Conservation (phyloP, 2,797 vertebrate genomes). For the Sebastiscus tertius region DNA sequence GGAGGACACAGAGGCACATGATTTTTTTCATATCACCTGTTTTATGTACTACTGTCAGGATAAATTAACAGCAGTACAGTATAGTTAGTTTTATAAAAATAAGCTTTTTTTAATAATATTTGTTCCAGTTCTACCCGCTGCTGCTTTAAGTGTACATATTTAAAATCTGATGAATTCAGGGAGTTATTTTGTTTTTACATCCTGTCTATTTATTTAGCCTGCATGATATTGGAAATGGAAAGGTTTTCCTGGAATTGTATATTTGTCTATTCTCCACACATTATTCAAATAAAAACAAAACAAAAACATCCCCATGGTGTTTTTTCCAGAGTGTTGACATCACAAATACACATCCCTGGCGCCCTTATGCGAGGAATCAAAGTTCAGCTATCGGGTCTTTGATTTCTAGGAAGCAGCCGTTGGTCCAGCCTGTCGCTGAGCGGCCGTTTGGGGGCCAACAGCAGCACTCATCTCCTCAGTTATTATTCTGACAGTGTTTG, state of each 20-base stretch:
- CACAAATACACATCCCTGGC: constrained; percentile 41
- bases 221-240: constrained; percentile 21
- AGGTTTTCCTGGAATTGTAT: constrained; percentile 42
- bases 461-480: constrained; percentile 60
- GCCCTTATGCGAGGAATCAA: constrained; percentile 51
- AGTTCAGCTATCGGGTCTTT: constrained; percentile 69
- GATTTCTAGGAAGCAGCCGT: constrained; percentile 75
- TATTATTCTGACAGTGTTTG: constrained; percentile 75
- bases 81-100: not conserved
- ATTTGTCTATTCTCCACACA: constrained; percentile 19
- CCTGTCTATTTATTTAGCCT: constrained; percentile 25
- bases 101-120: too few species aligned
- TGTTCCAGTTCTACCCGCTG: too few species aligned
- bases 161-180: not conserved
- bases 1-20: too few species aligned
- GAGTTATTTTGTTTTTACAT: not conserved
- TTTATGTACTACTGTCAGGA: too few species aligned
- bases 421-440: constrained; percentile 40
- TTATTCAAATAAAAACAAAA: constrained; percentile 45
- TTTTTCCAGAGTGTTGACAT: constrained; percentile 55
- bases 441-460: constrained; percentile 56
- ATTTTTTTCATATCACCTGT: too few species aligned
- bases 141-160: too few species aligned
- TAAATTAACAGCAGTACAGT: too few species aligned
- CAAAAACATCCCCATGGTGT: constrained; percentile 4